Conservation (phyloP, 2,888 invertebrate genomes). For the Apotomis capreana region DNA sequence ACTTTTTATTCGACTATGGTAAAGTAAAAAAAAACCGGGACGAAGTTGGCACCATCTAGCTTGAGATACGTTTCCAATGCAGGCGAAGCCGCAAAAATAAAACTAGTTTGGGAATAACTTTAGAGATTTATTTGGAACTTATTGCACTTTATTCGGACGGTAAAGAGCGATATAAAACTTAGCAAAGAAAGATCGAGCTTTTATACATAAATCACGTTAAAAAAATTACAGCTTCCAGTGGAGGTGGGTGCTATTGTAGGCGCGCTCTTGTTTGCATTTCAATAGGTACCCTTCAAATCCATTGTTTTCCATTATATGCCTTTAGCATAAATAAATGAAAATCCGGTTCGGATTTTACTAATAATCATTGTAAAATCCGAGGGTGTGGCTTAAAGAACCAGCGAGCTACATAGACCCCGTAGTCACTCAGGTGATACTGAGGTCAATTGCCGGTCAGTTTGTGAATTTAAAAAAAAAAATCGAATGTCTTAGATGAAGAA, state of each 20-base stretch:
- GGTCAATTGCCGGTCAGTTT: too few relatives aligned
- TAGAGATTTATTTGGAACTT: not conserved
- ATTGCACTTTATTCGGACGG: not conserved
- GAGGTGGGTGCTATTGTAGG: constrained; percentile 48
- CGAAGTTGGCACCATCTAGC: too few relatives aligned
- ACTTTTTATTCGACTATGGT: too few relatives aligned
- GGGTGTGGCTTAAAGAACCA: too few relatives aligned
- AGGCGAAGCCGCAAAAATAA: too few relatives aligned
- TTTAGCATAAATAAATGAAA: constrained; percentile 41
- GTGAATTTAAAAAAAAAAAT: too few relatives aligned
- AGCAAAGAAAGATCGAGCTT: constrained; percentile 10
- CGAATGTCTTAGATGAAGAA: too few relatives aligned
- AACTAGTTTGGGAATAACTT: not conserved
- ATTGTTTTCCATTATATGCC: constrained; percentile 50
- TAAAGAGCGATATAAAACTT: not conserved
- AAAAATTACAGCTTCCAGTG: constrained; percentile 30
- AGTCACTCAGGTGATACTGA: too few relatives aligned
- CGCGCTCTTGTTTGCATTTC: constrained; percentile 52
- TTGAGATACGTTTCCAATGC: too few relatives aligned
- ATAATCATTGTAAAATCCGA: not conserved
- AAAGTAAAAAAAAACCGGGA: too few relatives aligned
- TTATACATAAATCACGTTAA: constrained; percentile 17
- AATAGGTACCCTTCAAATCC: constrained; percentile 51
- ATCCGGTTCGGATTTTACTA: constrained; percentile 15
- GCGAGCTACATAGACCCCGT: too few relatives aligned